Evolutionary conservation across 2,888 invertebrate genomes (phyloP), one percentile per base, ranked within the genome.

Genomic region (Pristionchus mayeri): DNA sequence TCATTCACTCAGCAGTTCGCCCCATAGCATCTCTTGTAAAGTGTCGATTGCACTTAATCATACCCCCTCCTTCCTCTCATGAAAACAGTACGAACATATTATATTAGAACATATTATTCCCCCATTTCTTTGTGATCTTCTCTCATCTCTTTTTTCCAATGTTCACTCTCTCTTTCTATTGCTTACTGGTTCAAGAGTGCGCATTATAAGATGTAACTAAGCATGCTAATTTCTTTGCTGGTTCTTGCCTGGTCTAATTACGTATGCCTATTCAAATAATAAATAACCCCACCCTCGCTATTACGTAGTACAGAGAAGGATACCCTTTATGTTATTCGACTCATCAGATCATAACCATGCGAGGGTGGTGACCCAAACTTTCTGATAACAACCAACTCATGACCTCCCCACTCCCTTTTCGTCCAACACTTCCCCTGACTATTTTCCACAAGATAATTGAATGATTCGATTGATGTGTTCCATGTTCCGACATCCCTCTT

Each of bases 241-340:
- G 4, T 54, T 54, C 54, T n/a, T 54, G 13, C 7, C 24, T 40
- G 71, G 24, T 44, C 71, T 71, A n/a, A 30, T 34, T 40, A 44
- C 67, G 4, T 21, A 13, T 71, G 3, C 18, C 71, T n/a, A n/a
- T n/a, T n/a, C n/a, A n/a, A n/a, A 24, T 37, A 40, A 40, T 71
- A 71, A 71, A 71, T 71, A 71, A 21, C 67, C 21, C 71, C 71
- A 71, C 71, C 71, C 71, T 71, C 71, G 40, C 71, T 34, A 63
- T 18, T 63, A 63, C 16, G n/a, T n/a, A 44, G 37, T 44, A 54
- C 71, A n/a, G 24, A n/a, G n/a, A n/a, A n/a, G n/a, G n/a, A n/a
- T 44, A n/a, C 71, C 71, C 71, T 71, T 71, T 71, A 11, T 71
- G 71, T 71, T 71, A 13, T 40, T 44, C 40, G 13, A 71, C 71